These are phyloP conservation scores for Apus apus DNA, from an alignment of 2,113 vertebrate species.

Conservation along the genomic window DNA sequence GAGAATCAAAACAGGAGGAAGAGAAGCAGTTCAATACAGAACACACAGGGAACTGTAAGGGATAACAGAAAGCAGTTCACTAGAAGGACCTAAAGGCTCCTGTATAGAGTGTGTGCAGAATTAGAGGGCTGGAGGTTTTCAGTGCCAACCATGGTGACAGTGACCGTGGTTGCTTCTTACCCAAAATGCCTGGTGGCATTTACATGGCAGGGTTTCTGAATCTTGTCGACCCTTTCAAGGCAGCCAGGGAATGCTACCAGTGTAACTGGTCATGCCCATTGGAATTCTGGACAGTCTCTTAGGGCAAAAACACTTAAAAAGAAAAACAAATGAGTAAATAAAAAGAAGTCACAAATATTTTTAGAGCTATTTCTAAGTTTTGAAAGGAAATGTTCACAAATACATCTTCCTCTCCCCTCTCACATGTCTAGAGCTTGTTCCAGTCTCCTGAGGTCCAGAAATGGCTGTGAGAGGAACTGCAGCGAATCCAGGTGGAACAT, in stretches of 20 bases:
- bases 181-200: not conserved
- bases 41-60: not conserved
- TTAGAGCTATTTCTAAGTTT: not conserved
- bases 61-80: not conserved
- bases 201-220: not conserved
- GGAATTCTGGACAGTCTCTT: not conserved
- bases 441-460: not conserved
- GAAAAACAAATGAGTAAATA: not conserved
- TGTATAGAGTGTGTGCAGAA: not conserved
- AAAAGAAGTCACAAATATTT: not conserved
- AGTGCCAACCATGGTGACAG: not conserved
- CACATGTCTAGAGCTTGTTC: not conserved
- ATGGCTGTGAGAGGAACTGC: not conserved
- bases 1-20: not conserved
- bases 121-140: not conserved
- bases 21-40: not conserved
- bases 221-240: not conserved
- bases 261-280: accelerated
- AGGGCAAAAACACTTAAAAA: not conserved
- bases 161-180: not conserved
- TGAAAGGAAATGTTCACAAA: not conserved
- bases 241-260: not conserved
- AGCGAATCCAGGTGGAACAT: not conserved
- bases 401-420: not conserved
- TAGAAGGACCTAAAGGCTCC: not conserved